Evolutionary conservation across 2,888 invertebrate species (phyloP).

Genomic region (Drosophila borealis): DNA sequence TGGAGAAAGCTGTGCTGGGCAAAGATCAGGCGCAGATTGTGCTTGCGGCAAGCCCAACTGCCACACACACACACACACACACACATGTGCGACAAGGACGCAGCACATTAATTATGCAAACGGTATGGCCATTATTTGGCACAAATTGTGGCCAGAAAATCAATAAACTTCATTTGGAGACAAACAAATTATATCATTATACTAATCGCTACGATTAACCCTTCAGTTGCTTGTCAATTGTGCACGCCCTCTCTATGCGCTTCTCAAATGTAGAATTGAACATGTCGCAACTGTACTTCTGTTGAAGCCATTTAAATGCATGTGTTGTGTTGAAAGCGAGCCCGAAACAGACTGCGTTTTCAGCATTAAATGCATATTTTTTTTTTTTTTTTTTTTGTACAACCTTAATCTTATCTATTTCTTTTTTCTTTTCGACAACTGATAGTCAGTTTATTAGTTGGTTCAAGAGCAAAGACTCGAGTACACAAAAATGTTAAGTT

Average conservation of each 20-base stretch:
- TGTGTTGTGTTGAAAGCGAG: background rate
- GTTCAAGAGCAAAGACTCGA: background rate
- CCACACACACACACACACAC: background rate
- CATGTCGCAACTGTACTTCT: background rate
- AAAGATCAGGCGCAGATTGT: conserved; percentile 23
- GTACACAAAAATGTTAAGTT: background rate
- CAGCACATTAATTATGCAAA: conserved; percentile 29
- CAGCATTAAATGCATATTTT: conserved; percentile 4
- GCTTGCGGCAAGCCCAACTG: conserved; percentile 2
- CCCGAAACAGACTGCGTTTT: conserved; percentile 2
- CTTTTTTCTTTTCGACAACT: background rate
- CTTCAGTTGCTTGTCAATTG: background rate
- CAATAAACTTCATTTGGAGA: conserved; percentile 19
- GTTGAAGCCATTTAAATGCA: background rate
- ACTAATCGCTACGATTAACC: background rate
- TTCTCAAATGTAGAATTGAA: background rate
- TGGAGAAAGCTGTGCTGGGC: conserved; percentile 37
- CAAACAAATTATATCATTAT: conserved; percentile 13
- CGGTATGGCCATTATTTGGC: conserved; percentile 1
- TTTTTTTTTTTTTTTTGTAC: background rate
- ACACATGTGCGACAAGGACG: conserved; percentile 20
- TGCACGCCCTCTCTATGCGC: background rate
- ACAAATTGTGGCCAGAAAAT: conserved; percentile 28
- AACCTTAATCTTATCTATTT: conserved; percentile 9
- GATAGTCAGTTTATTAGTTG: conserved; percentile 4